Percentiles rank a stretch among this genome's conserved stretches.
These are phyloP conservation scores for Lateolabrax maculatus DNA, from an alignment of 2,797 vertebrate species.

Conservation along the genomic window DNA sequence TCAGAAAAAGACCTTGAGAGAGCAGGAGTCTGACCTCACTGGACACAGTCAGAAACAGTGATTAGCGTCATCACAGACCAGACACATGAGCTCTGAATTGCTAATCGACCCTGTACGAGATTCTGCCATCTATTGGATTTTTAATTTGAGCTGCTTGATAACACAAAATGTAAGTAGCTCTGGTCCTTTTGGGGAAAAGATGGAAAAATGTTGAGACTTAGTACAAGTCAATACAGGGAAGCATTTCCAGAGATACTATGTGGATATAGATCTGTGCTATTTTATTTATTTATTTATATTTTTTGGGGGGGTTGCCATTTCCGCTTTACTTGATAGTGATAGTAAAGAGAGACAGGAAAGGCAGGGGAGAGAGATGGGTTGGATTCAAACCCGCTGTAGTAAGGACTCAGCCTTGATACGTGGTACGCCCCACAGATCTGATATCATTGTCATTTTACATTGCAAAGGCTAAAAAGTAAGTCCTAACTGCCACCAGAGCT, in stretches of 20 bases:
- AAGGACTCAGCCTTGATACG: no score
- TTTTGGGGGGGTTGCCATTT: no score
- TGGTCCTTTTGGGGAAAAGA: conserved; percentile 1
- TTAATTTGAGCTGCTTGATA: conserved; percentile 10
- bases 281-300: no score
- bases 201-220: neutral
- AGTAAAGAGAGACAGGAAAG: no score
- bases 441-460: neutral
- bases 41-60: conserved; percentile 44
- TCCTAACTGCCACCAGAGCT: neutral
- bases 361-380: no score
- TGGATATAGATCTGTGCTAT: neutral
- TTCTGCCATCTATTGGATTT: conserved; percentile 22
- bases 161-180: conserved; percentile 7
- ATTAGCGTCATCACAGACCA: conserved; percentile 39
- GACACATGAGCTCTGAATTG: conserved; percentile 39
- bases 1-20: conserved; percentile 26
- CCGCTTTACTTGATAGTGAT: no score
- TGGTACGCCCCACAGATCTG: no score
- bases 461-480: neutral
- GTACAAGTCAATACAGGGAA: neutral
- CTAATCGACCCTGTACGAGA: conserved; percentile 17
- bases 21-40: conserved; percentile 38
- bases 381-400: no score
- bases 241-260: neutral